Conservation (phyloP, 2,113 vertebrate genomes). For the Mesitornis unicolor region DNA sequence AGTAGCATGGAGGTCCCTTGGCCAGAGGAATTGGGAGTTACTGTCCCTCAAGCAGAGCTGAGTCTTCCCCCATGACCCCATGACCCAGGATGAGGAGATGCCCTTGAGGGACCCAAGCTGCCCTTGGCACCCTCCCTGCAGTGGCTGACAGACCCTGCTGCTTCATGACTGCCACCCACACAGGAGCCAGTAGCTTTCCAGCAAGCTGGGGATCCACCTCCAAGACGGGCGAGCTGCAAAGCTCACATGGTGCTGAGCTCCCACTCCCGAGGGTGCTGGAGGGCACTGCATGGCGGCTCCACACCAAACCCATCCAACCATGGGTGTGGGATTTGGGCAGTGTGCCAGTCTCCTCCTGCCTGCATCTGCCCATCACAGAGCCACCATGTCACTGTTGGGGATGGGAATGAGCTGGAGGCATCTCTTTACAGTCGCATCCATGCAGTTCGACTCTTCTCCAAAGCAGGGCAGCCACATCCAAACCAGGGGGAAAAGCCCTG, state of each 20-base stretch:
- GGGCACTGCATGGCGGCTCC: not conserved
- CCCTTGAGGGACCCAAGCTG: not conserved
- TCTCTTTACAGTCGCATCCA: not conserved
- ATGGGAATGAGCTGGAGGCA: not conserved
- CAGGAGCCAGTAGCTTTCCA: not conserved
- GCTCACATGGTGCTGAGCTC: not conserved
- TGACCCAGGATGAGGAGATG: not conserved
- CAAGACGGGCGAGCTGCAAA: not conserved
- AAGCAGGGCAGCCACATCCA: not conserved
- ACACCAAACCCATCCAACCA: rapidly evolving
- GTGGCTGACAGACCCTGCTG: not conserved
- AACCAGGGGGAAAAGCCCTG: not conserved
- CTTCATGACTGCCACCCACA: not conserved
- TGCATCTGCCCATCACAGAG: not conserved
- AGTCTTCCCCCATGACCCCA: not conserved
- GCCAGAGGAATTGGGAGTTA: not conserved
- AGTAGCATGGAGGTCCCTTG: not conserved
- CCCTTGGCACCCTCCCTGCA: rapidly evolving
- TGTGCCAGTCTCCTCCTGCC: not conserved
- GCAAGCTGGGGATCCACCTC: not conserved
- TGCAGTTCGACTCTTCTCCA: not conserved
- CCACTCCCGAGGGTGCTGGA: not conserved
- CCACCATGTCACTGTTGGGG: not conserved
- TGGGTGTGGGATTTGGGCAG: not conserved
- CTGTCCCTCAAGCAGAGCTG: not conserved